Evolutionary conservation across 2,888 invertebrate genomes (phyloP).

Genomic region (Calephelis perditalis): DNA sequence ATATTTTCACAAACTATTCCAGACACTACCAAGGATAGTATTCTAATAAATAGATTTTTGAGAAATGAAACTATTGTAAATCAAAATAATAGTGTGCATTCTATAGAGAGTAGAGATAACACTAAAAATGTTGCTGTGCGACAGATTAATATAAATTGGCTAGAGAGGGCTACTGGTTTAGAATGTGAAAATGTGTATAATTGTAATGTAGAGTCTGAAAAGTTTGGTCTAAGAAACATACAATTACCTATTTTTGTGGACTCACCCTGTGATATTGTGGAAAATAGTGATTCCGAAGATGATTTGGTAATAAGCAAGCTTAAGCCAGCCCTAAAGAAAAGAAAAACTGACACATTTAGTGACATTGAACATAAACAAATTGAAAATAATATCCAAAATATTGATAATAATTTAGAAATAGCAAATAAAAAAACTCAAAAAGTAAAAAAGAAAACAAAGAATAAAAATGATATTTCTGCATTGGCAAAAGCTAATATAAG

Average conservation of each 20-base stretch:
- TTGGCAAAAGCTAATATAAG: slow-evolving; percentile 21
- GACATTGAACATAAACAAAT: slow-evolving; percentile 17
- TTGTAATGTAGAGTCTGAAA: slow-evolving; percentile 28
- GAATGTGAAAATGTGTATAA: slow-evolving; percentile 37
- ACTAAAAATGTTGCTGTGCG: slow-evolving; percentile 40
- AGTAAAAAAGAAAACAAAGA: slow-evolving; percentile 23
- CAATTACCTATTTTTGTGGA: slow-evolving; percentile 39
- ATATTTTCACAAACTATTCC: no score
- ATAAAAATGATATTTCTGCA: slow-evolving; percentile 21
- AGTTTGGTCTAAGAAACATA: slow-evolving; percentile 62
- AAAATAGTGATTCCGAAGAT: slow-evolving; percentile 84
- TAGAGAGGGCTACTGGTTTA: slow-evolving; percentile 65
- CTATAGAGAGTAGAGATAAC: slow-evolving; percentile 28
- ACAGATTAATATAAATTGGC: slow-evolving; percentile 62
- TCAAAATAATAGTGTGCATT: slow-evolving; percentile 3
- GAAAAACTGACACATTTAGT: slow-evolving; percentile 44
- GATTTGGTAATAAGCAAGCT: slow-evolving; percentile 56
- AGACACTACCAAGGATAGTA: not conserved
- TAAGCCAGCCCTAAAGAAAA: slow-evolving; percentile 78
- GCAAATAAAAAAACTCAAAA: slow-evolving; percentile 28
- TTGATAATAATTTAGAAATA: slow-evolving; percentile 24
- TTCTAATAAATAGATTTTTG: not conserved
- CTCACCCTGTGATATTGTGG: slow-evolving; percentile 79
- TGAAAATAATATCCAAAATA: slow-evolving; percentile 18
- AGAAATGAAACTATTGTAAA: not conserved